Percentiles rank a stretch among this genome's conserved stretches.
Conservation (phyloP, 2,888 invertebrate genomes). For the Dynastes tityus region DNA sequence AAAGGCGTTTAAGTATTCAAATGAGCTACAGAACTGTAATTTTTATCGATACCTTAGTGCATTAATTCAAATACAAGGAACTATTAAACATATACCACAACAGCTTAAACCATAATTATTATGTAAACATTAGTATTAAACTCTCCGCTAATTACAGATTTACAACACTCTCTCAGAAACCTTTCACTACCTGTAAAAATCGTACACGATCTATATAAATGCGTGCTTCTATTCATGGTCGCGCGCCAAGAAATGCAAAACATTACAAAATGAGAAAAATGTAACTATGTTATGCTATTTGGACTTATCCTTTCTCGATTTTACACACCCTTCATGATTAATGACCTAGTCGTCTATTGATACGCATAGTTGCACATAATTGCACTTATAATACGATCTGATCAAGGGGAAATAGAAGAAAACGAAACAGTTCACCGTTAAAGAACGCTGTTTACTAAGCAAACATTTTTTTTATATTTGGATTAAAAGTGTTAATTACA, state of each 20-base stretch:
- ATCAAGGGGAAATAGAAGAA: not conserved
- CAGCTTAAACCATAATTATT: not conserved
- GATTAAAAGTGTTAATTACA: not conserved
- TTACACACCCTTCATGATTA: conserved; percentile 20
- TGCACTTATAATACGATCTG: not conserved
- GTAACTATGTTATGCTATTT: conserved; percentile 14
- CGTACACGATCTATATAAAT: conserved; percentile 1
- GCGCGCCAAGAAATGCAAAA: conserved; percentile 23
- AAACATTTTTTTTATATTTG: not conserved
- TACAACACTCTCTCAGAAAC: conserved; percentile 2
- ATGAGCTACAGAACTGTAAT: no score
- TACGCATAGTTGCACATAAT: not conserved
- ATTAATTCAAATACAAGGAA: not conserved
- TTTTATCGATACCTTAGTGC: no score
- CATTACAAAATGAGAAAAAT: conserved; percentile 1
- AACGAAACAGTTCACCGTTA: not conserved
- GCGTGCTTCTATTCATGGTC: conserved; percentile 22
- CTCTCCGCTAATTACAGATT: not conserved
- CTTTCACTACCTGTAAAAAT: conserved; percentile 20
- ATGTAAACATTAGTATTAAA: conserved; percentile 21
- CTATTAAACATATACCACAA: not conserved
- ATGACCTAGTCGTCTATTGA: not conserved
- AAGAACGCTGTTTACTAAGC: not conserved
- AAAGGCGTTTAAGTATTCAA: not conserved
- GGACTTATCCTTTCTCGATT: conserved; percentile 2